phyloP scores from a whole-genome alignment of 2,797 vertebrate genomes.

The Peromyscus attwateri region DNA sequence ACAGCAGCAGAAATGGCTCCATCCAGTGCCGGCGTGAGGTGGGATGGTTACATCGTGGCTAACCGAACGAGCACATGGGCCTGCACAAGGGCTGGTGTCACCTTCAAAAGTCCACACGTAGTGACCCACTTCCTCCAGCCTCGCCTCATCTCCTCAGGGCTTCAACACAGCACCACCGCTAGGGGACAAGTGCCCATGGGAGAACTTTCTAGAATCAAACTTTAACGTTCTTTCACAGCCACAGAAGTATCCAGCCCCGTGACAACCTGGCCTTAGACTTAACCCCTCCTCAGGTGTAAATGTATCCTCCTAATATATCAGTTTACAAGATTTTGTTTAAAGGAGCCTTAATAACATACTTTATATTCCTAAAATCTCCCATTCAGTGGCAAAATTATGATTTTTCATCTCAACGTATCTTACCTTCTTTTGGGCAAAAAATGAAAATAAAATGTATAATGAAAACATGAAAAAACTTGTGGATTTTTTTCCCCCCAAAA shows the following conservation, averaged over 20 bases:
- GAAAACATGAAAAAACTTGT: constrained; percentile 40
- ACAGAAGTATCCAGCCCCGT: fast-evolving
- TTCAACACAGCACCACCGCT: no score
- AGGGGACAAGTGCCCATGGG: background rate
- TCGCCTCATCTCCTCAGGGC: background rate
- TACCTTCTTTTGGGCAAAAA: background rate
- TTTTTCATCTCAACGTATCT: background rate
- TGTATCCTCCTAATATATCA: background rate
- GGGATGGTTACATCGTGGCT: no score
- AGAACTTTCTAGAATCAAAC: background rate
- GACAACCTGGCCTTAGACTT: background rate
- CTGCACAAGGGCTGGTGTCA: background rate
- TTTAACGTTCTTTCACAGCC: background rate
- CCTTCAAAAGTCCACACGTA: background rate
- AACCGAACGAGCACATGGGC: background rate
- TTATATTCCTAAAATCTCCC: background rate
- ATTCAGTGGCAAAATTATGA: background rate
- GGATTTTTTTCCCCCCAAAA: no score
- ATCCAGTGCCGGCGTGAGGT: background rate
- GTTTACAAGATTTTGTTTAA: background rate
- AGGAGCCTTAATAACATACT: background rate
- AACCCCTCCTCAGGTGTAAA: background rate
- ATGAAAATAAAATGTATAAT: constrained; percentile 29
- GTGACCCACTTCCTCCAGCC: background rate
- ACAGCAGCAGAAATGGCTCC: background rate